Conservation (phyloP, 2,113 vertebrate species). For the Myiozetetes cayanensis region DNA sequence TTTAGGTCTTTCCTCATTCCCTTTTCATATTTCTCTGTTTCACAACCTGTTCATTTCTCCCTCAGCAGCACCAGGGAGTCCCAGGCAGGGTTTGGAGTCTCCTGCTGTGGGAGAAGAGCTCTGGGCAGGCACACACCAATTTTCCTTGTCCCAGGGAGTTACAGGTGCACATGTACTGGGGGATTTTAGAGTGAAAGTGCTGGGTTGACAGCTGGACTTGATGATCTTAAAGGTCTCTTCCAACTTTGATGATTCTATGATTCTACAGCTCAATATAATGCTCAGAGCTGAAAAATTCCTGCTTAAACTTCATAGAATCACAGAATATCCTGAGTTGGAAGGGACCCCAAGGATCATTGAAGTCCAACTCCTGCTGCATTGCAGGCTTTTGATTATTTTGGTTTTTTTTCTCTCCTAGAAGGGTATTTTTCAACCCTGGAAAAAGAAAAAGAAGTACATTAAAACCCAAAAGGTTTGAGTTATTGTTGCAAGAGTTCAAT, state of each 20-base stretch:
- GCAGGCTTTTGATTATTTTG: background rate
- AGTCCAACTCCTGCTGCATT: background rate
- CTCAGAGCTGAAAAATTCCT: background rate
- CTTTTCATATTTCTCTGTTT: background rate
- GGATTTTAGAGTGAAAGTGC: background rate
- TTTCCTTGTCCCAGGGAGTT: background rate
- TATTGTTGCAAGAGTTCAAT: constrained; percentile 1
- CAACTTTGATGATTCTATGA: background rate
- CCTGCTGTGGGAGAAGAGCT: background rate
- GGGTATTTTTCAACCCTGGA: background rate
- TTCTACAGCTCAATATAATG: background rate
- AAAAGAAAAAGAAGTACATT: background rate
- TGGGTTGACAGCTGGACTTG: background rate
- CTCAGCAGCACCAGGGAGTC: background rate
- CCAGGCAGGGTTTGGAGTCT: rapidly evolving
- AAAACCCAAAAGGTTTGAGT: background rate
- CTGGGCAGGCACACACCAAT: rapidly evolving
- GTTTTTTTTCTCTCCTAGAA: background rate
- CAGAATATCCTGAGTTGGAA: background rate
- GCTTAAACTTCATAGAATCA: background rate
- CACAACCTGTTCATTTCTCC: background rate
- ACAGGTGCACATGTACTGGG: background rate
- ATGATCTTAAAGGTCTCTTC: background rate
- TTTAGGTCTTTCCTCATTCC: background rate
- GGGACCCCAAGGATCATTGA: background rate